A percentile compares a stretch with the other conserved stretches of the same genome.
phyloP scores from a whole-genome alignment of 1,140 invertebrate genomes.

The Maniola jurtina region DNA sequence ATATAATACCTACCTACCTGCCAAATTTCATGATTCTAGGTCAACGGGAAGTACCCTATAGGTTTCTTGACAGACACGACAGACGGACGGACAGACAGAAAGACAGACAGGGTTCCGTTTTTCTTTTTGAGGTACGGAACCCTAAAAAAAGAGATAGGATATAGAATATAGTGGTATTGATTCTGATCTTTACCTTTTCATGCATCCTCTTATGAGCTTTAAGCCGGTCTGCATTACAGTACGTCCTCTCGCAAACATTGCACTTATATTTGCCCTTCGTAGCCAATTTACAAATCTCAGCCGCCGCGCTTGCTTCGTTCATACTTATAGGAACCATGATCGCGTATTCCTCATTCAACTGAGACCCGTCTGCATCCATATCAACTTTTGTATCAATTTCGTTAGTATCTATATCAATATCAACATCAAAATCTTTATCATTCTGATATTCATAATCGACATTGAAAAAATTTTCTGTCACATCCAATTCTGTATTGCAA shows the following conservation, averaged over 20 bases:
- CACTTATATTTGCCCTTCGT: conserved; percentile 51
- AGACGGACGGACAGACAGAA: no score
- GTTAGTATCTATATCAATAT: conserved; percentile 21
- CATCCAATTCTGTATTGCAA: background rate
- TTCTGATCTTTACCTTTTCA: conserved; percentile 49
- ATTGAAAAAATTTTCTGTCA: conserved; percentile 20
- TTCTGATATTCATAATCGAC: conserved; percentile 31
- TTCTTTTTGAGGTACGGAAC: no score
- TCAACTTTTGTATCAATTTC: conserved; percentile 7
- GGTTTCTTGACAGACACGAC: no score
- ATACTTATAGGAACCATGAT: conserved; percentile 50
- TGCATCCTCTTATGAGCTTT: conserved; percentile 63
- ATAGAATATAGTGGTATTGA: no score
- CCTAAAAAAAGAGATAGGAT: no score
- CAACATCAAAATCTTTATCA: conserved; percentile 21
- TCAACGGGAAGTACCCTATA: no score
- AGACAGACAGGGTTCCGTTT: no score
- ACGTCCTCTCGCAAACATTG: conserved; percentile 49
- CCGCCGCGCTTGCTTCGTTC: conserved; percentile 57
- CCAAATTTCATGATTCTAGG: no score
- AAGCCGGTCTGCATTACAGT: conserved; percentile 50
- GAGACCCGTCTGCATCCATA: conserved; percentile 46
- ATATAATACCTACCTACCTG: no score
- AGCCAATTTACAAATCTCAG: conserved; percentile 60
- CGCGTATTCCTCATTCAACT: conserved; percentile 62